Evolutionary conservation across 2,888 invertebrate species (phyloP).

Genomic region (Idaea straminata): DNA sequence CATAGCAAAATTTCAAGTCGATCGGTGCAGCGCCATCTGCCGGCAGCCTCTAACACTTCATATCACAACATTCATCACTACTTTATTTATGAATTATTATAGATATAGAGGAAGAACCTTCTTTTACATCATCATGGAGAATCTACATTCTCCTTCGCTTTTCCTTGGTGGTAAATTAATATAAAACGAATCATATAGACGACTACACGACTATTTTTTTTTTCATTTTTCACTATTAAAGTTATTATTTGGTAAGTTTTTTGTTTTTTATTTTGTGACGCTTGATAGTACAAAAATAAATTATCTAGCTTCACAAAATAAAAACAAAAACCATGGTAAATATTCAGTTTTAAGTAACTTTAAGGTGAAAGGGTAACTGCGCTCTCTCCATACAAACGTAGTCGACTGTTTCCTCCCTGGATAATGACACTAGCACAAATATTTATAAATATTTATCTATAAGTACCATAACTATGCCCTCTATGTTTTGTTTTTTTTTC

Average conservation of each 20-base stretch:
- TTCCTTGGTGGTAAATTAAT: neutral
- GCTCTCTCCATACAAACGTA: no score
- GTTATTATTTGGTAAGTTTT: neutral
- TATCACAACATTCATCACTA: constrained; percentile 63
- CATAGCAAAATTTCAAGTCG: constrained; percentile 69
- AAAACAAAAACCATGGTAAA: neutral
- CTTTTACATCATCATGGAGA: constrained; percentile 3
- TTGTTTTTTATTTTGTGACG: neutral
- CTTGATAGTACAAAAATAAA: neutral
- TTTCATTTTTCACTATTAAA: neutral
- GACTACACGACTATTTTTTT: neutral
- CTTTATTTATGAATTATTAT: constrained; percentile 29
- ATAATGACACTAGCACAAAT: no score
- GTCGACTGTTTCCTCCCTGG: no score
- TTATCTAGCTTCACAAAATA: no score
- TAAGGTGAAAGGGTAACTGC: no score
- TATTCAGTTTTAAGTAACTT: no score
- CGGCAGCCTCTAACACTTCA: constrained; percentile 16
- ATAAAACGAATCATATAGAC: neutral
- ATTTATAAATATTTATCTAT: no score
- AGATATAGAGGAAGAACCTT: constrained; percentile 12
- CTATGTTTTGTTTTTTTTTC: no score
- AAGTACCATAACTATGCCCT: no score
- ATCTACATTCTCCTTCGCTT: neutral
- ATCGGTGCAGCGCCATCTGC: constrained; percentile 42